phyloP scores from a whole-genome alignment of 2,797 vertebrate genomes.

The Philypnodon macrostomus region DNA sequence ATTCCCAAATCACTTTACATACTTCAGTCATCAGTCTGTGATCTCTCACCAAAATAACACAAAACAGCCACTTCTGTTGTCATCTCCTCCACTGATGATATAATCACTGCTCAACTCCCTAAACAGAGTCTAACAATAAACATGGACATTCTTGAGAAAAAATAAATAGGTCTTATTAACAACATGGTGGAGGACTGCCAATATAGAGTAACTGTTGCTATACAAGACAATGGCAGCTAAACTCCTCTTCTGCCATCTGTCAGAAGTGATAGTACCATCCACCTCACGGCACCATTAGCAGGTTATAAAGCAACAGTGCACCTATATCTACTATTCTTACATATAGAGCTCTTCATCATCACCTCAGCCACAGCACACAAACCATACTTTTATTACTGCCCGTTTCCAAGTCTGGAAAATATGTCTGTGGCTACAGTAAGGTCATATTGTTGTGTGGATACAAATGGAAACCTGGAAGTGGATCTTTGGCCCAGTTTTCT shows the following conservation, averaged over 20 bases:
- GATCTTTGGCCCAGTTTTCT: slow-evolving; percentile 1
- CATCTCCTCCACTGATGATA: slow-evolving; percentile 21
- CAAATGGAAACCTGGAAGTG: slow-evolving; percentile 9
- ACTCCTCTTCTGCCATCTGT: slow-evolving; percentile 63
- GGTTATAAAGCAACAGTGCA: slow-evolving; percentile 56
- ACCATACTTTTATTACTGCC: slow-evolving; percentile 40
- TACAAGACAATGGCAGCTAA: slow-evolving; percentile 17
- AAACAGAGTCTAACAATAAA: slow-evolving; percentile 16
- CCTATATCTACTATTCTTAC: slow-evolving; percentile 27
- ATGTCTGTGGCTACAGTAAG: slow-evolving; percentile 44
- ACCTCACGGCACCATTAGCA: slow-evolving; percentile 64
- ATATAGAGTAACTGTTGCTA: slow-evolving; percentile 19
- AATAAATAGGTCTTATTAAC: not conserved
- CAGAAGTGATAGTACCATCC: slow-evolving; percentile 54
- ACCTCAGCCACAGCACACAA: slow-evolving; percentile 51
- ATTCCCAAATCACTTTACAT: slow-evolving; percentile 48
- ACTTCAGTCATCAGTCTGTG: slow-evolving; percentile 21
- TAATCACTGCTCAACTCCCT: slow-evolving; percentile 25
- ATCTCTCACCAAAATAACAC: slow-evolving; percentile 32
- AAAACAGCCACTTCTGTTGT: slow-evolving; percentile 11
- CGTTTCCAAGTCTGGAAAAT: slow-evolving; percentile 58
- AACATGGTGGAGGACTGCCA: slow-evolving; percentile 3
- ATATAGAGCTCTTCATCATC: slow-evolving; percentile 55
- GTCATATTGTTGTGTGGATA: slow-evolving; percentile 17
- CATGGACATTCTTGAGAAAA: slow-evolving; percentile 15